Evolutionary conservation across 2,113 vertebrate genomes (phyloP).

Genomic region (Rhinichthys klamathensis): DNA sequence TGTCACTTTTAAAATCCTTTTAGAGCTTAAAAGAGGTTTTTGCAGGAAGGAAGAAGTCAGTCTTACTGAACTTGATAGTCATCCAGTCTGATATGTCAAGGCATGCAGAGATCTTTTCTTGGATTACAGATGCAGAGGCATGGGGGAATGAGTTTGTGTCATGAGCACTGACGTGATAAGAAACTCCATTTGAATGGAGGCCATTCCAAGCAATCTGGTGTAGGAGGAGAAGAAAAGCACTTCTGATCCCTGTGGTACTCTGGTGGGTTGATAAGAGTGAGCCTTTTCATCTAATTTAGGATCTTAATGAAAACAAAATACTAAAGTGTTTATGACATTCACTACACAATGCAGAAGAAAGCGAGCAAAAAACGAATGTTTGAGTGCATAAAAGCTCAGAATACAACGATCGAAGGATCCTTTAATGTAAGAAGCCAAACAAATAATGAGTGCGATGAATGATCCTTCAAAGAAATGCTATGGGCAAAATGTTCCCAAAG

Average conservation of each 20-base stretch:
- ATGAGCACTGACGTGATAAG: neutral
- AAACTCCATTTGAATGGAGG: neutral
- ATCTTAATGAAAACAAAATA: neutral
- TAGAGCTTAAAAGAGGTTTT: neutral
- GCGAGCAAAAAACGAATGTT: neutral
- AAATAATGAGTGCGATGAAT: neutral
- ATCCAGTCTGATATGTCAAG: neutral
- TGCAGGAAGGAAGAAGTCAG: neutral
- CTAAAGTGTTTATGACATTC: neutral
- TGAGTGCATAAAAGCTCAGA: neutral
- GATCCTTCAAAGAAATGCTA: neutral
- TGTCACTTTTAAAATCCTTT: neutral
- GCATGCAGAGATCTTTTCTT: neutral
- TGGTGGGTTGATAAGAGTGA: conserved; percentile 3
- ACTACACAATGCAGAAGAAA: neutral
- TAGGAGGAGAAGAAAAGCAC: neutral
- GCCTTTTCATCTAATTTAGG: neutral
- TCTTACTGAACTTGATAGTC: neutral
- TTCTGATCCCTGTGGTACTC: conserved; percentile 1
- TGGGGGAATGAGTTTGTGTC: neutral
- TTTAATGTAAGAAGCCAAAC: neutral
- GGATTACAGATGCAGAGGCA: neutral
- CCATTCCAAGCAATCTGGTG: neutral
- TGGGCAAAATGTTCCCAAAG: neutral
- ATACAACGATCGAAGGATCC: neutral